Base-by-base conservation (phyloP, 2,797 vertebrate species). In the Sebastes reedi region DNA sequence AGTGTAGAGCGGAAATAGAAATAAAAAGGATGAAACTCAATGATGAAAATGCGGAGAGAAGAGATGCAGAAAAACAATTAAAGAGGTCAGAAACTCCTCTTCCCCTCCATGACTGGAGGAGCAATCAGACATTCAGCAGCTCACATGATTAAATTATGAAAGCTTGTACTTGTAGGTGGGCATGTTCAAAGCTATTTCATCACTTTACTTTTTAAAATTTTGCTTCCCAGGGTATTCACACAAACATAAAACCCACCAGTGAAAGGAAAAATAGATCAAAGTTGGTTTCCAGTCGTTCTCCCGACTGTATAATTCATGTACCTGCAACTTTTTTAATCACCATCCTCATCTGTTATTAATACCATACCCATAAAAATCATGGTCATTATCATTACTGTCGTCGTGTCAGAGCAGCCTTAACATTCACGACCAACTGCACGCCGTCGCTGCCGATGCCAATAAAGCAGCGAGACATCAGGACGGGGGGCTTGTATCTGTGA, bases 331-430 rank as follows among this genome's bases (percentile, higher is more conserved):
- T 87, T 90, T 90, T 88, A 91, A 92, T 88, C 84, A 85, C 69
- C 70, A 1, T 54, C 65, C 65, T 92, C 86, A 91, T 91, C 86
- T 89, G 84, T 87, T 89, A 87, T 92, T 89, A 89, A 90, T 79
- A 78, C 81, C 66, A 55, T 34, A 64, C 32, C 75, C 87, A 69
- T 92, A 83, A 92, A 87, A 81, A 79, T 74, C 72, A 66, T 2
- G 56, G 83, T 83, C 79, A 85, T 92, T 85, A 89, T 91, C 82
- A 71, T 89, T 72, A 87, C 80, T 27, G 81, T 67, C 74, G 13
- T 64, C n/a, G 29, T 42, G 67, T 77, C 71, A 69, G 59, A 81
- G 13, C 83, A 60, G 80, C 72, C 62, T 87, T 68, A 87, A 82
- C 86, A 77, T 90, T 90, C 85, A 85, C 67, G 11, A 84, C 70